Conservation (phyloP, 2,888 invertebrate species). For the Eupithecia pulchellata region DNA sequence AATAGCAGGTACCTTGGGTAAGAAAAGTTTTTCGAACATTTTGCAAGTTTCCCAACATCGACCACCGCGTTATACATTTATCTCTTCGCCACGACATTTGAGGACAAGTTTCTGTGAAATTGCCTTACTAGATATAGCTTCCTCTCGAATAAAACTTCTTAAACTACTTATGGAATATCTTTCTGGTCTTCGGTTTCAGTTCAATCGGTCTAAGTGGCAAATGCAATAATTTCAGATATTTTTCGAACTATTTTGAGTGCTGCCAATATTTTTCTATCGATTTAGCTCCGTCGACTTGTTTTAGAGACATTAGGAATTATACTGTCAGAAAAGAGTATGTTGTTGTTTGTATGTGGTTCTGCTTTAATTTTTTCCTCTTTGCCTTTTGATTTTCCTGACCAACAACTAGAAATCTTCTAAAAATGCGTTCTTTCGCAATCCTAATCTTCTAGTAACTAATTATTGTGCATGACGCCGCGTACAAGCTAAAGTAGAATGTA, state of each 20-base stretch:
- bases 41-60: constrained; percentile 37
- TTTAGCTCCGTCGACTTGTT: background rate
- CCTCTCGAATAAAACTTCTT: constrained; percentile 38
- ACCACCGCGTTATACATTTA: constrained; percentile 36
- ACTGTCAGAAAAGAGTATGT: background rate
- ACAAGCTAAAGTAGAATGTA: background rate
- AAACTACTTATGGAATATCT: constrained; percentile 40
- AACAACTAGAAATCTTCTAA: background rate
- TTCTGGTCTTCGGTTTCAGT: constrained; percentile 31
- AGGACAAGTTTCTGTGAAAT: constrained; percentile 41
- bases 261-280: background rate
- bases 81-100: constrained; percentile 37
- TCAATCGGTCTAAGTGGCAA: constrained; percentile 39
- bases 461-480: background rate
- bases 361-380: background rate
- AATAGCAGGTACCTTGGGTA: constrained; percentile 24
- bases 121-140: constrained; percentile 43
- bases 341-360: background rate
- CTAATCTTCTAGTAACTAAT: background rate
- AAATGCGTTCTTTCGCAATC: background rate
- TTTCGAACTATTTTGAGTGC: constrained; percentile 9
- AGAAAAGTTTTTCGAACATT: constrained; percentile 35
- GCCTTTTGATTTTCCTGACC: background rate
- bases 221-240: constrained; percentile 29
- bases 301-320: background rate